Conservation (phyloP, 2,888 invertebrate genomes). For the Coleophora flavipennella region DNA sequence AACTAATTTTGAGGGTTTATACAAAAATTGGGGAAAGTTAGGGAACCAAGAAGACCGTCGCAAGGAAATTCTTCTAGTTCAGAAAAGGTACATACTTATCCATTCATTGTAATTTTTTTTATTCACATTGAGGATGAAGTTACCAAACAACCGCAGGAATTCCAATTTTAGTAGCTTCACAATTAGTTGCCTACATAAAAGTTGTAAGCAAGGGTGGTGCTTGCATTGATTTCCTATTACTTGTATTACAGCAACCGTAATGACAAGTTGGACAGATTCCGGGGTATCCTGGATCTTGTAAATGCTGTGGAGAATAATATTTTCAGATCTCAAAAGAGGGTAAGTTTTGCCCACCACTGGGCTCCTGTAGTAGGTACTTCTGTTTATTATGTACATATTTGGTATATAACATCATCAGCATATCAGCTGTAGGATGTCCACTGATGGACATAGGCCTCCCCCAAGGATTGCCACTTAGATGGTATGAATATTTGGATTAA, state of each 20-base stretch:
- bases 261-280: slow-evolving; percentile 52
- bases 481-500: no score
- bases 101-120: not conserved
- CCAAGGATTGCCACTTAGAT: no score
- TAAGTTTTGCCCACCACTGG: not conserved
- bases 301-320: slow-evolving; percentile 26
- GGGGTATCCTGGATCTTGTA: slow-evolving; percentile 67
- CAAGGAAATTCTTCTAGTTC: slow-evolving; percentile 61
- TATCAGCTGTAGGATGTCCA: no score
- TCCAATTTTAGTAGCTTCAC: no score
- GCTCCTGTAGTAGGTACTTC: no score
- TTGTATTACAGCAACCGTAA: slow-evolving; percentile 57
- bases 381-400: no score
- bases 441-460: no score
- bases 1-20: slow-evolving; percentile 34
- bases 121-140: no score
- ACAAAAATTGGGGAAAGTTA: slow-evolving; percentile 52
- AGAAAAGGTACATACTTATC: slow-evolving; percentile 62
- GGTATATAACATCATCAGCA: no score
- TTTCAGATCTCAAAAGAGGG: slow-evolving; percentile 19
- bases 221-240: not conserved
- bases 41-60: slow-evolving; percentile 69
- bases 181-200: no score
- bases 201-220: no score
- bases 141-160: no score